Base-by-base conservation (phyloP, 2,797 vertebrate species). In the Anisognathus igniventris region DNA sequence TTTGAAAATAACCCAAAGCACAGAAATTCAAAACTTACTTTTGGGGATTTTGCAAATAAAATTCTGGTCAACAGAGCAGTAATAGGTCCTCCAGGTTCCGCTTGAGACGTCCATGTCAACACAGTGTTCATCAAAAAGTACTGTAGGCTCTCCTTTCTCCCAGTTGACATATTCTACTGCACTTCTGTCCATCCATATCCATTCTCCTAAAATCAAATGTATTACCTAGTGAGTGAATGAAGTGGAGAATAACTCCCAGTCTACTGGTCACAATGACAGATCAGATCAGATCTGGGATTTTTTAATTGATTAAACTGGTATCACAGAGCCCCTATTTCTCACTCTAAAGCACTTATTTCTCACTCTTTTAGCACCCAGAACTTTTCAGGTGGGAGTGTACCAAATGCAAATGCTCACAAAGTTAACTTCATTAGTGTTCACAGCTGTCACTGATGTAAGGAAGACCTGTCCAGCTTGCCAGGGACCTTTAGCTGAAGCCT, bases 31-130 rank as follows among this genome's bases (percentile, higher is more conserved):
- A 24, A 62, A 97, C 98, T 97, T 96, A 99, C 99, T 97, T 98
- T 99, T 99, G 5, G 97, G 87, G 62, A 84, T 98, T 98, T 99
- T 99, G 97, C 99, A 99, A 95, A 99, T 98, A 93, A 96, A 99
- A 30, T 98, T 94, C 87, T 84, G 98, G 73, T 98, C 98, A 92
- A 79, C 79, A 37, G 90, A 96, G 92, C 99, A 99, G 90, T 94
- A 97, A 44, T 54, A 70, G 35, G 97, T 98, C 39, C 89, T 97
- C 99, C 99, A 99, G 80, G 97, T 54, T 56, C 98, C 98, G 3
- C 80, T 98, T 40, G 97, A 96, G 30, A 98, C 97, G 19, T 95
- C 81, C 86, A 99, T 96, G 53, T 97, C 96, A 53, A 99, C 98
- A 83, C 99, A 99, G 0, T 98, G 90, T 40, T 97, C 95, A 3